Evolutionary conservation across 2,888 invertebrate genomes (phyloP), one percentile per base, ranked within the genome.

Genomic region (Bembecia ichneumoniformis): DNA sequence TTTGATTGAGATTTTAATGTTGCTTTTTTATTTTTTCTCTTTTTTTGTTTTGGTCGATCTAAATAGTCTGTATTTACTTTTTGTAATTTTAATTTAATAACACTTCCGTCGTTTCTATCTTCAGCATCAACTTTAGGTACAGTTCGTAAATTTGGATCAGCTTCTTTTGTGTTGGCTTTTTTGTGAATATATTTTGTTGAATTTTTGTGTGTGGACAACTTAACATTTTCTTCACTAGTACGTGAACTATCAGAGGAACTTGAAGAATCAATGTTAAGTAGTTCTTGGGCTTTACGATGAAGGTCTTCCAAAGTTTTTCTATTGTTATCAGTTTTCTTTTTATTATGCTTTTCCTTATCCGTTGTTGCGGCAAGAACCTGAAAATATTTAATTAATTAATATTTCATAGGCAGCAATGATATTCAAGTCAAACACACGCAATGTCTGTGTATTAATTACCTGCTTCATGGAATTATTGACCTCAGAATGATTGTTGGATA

Each of bases 261-360:
- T 14, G 68, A 58, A n/a, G 80, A 74, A 40, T 69, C 68, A 49
- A 77, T 70, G 56, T 73, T 76, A 0, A 87, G 64, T 46, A 87
- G 67, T 58, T 80, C 83, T 60, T 84, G 78, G 4, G 86, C 84
- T 62, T 80, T 82, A 56, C 73, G 73, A 54, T 87, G 87, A 35
- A 87, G 70, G 52, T 71, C 75, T 60, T 80, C 75, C 2, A 86
- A 68, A 3, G 74, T 75, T 53, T 74, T 66, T 16, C 64, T 63
- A 28, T 28, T 28, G 9, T 2, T 28, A 28, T 28, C 28, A 28
- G 9, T 28, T 28, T 28, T 28, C 28, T 28, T 28, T 28, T 28
- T 28, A 28, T 28, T 28, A 2, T 28, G 28, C 9, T 28, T 28
- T 28, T 28, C 28, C 9, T 28, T 28, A 28, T 28, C 28, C 28